phyloP scores from a whole-genome alignment of 2,888 invertebrate genomes.

The Cosmorhoe ocellata region DNA sequence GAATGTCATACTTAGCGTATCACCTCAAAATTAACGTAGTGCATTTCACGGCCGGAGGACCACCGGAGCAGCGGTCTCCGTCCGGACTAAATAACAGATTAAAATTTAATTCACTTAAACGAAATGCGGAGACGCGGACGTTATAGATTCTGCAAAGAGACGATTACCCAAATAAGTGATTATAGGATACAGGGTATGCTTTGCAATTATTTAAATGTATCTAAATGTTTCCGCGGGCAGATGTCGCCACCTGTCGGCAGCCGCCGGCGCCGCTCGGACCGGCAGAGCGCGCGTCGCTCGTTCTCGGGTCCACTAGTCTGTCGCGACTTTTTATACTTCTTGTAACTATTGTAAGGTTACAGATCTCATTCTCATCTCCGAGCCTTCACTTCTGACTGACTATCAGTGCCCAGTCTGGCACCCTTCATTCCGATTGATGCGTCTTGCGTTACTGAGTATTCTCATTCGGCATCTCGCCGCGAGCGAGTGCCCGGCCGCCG shows the following conservation, averaged over 20 bases:
- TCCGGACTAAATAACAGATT: constrained; percentile 65
- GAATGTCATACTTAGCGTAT: constrained; percentile 75
- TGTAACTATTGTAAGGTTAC: constrained; percentile 67
- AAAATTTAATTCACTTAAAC: constrained; percentile 61
- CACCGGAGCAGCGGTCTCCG: constrained; percentile 27
- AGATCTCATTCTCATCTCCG: constrained; percentile 59
- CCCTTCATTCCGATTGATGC: constrained; percentile 43
- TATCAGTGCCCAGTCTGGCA: constrained; percentile 34
- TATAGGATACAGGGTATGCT: constrained; percentile 97
- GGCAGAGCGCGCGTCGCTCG: constrained; percentile 48
- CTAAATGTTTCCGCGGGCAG: constrained; percentile 82
- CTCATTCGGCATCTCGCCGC: constrained; percentile 55
- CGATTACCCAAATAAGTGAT: constrained; percentile 87
- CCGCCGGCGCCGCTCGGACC: constrained; percentile 40
- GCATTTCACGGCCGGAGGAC: constrained; percentile 53
- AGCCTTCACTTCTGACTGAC: constrained; percentile 50
- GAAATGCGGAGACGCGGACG: constrained; percentile 73
- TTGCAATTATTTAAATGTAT: constrained; percentile 93
- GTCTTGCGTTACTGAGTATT: constrained; percentile 59
- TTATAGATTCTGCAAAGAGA: constrained; percentile 74
- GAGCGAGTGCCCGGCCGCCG: constrained; percentile 39
- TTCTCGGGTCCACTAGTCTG: constrained; percentile 77
- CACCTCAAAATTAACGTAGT: constrained; percentile 73
- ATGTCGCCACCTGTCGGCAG: constrained; percentile 60
- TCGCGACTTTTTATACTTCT: constrained; percentile 78